Percentiles rank a stretch among this genome's conserved stretches.
Evolutionary conservation across 2,797 vertebrate species (phyloP).

Genomic region (Luscinia luscinia): DNA sequence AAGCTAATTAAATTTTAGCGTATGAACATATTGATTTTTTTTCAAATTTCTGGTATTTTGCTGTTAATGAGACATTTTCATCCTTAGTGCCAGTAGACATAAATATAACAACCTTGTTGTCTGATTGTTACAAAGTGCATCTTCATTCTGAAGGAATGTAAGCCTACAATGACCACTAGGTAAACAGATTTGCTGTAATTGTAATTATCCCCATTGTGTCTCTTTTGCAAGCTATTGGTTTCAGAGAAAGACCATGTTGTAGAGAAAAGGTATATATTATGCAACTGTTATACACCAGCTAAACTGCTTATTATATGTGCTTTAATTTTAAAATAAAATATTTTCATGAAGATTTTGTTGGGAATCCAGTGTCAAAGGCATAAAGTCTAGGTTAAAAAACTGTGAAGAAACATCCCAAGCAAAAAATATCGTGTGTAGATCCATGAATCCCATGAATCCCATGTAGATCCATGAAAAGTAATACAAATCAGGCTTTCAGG

Average conservation of each 20-base stretch:
- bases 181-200: not conserved
- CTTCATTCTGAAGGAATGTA: not conserved
- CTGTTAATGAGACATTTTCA: not conserved
- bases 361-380: not conserved
- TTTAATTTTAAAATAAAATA: not conserved
- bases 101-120: not conserved
- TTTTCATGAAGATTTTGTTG: not conserved
- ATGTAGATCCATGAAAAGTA: not conserved
- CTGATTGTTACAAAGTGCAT: not conserved
- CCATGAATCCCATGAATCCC: not conserved
- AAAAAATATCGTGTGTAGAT: not conserved
- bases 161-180: not conserved
- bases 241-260: not conserved
- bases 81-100: not conserved
- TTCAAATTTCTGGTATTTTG: not conserved
- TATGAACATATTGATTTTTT: not conserved
- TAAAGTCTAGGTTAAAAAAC: not conserved
- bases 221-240: not conserved
- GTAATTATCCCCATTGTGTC: not conserved
- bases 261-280: not conserved
- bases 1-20: not conserved
- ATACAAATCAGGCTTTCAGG: not conserved
- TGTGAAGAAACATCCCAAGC: not conserved
- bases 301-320: not conserved
- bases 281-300: not conserved